Evolutionary conservation across 2,797 vertebrate genomes (phyloP).

Genomic region (Catamblyrhynchus diadema): DNA sequence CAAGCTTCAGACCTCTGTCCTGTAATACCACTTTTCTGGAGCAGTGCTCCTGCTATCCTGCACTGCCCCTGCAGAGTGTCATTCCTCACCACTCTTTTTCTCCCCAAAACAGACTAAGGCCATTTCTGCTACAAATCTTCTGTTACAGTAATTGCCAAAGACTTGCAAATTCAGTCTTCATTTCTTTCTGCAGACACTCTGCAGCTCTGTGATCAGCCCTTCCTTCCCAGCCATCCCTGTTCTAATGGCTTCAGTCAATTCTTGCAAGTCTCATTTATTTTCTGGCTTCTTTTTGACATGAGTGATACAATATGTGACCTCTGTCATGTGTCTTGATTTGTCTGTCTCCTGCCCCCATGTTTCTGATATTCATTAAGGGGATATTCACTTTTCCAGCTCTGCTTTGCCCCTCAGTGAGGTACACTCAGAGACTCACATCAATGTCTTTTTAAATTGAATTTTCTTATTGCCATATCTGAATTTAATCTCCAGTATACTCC

Average conservation of each 20-base stretch:
- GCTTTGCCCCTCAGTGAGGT: background rate
- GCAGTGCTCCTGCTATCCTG: background rate
- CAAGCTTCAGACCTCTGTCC: background rate
- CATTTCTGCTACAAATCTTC: background rate
- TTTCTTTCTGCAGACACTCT: background rate
- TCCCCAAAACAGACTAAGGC: background rate
- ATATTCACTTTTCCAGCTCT: background rate
- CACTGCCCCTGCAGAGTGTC: background rate
- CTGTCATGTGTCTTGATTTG: background rate
- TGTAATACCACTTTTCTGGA: background rate
- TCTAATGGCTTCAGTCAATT: slow-evolving; percentile 4
- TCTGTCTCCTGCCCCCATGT: background rate
- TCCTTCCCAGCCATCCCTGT: background rate
- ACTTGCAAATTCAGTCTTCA: background rate
- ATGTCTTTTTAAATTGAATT: background rate
- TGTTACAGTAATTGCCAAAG: background rate
- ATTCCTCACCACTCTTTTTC: background rate
- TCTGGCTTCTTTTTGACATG: background rate
- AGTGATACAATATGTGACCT: background rate
- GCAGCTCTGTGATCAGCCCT: background rate
- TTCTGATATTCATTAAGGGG: slow-evolving; percentile 38
- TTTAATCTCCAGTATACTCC: background rate
- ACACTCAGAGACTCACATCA: background rate
- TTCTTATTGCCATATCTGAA: background rate
- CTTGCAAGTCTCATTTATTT: slow-evolving; percentile 50